phyloP scores from a whole-genome alignment of 2,888 invertebrate species.

The Mesodorylaimus sp. region DNA sequence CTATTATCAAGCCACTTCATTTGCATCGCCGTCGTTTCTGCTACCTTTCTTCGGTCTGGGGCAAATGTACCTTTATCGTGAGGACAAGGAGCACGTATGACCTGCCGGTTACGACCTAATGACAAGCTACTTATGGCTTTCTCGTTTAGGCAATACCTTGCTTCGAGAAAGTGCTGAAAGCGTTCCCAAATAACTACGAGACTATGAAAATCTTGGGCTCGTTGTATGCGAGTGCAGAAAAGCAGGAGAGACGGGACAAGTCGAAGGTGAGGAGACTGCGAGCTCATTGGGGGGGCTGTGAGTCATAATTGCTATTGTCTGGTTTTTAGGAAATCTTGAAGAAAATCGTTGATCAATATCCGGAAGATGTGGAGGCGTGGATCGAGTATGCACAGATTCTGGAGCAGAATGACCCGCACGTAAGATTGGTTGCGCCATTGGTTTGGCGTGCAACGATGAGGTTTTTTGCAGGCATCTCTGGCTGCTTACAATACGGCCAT shows the following conservation, averaged over 20 bases:
- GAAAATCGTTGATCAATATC: slow-evolving; percentile 80
- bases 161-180: slow-evolving; percentile 94
- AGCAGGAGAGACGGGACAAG: slow-evolving; percentile 47
- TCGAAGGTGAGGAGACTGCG: slow-evolving; percentile 41
- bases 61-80: slow-evolving; percentile 95
- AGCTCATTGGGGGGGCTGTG: background rate
- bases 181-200: slow-evolving; percentile 91
- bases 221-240: slow-evolving; percentile 52
- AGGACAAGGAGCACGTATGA: slow-evolving; percentile 56
- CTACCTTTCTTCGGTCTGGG: slow-evolving; percentile 93
- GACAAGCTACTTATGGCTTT: background rate
- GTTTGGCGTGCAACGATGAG: slow-evolving; percentile 1
- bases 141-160: slow-evolving; percentile 68
- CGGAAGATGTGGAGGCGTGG: slow-evolving; percentile 97
- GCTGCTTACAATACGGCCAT: slow-evolving; percentile 83
- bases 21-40: slow-evolving; percentile 80
- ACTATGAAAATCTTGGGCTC: slow-evolving; percentile 98
- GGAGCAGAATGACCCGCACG: slow-evolving; percentile 70
- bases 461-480: slow-evolving; percentile 48
- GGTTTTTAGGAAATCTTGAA: slow-evolving; percentile 55
- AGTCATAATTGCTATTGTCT: slow-evolving; percentile 2
- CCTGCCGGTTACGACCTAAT: background rate
- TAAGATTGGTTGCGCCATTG: slow-evolving; percentile 8
- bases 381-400: slow-evolving; percentile 94
- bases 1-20: slow-evolving; percentile 86